Evolutionary conservation across 2,113 vertebrate species (phyloP), one percentile per base, ranked within the genome.

Genomic region (Cryptomyrus ogoouensis): DNA sequence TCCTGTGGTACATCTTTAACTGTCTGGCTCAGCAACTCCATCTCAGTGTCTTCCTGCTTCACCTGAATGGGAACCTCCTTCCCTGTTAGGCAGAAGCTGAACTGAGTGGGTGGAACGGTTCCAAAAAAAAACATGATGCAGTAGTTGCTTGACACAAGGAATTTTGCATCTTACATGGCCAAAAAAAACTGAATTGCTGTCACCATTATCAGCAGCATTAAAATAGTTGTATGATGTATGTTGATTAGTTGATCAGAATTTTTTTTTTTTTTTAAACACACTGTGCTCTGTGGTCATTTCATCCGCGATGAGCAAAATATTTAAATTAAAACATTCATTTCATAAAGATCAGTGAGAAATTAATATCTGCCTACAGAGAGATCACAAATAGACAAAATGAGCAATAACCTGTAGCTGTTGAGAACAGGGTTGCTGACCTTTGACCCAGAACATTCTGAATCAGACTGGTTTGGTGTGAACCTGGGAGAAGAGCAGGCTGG

Each of bases 1-100:
- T 94, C 93, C n/a, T 95, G 94, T 80, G 92, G 91, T 93, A 94
- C 96, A 53, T 94, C 92, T 89, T 94, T 96, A 91, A 97, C 96
- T 89, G 91, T 91, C 90, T 97, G 95, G 70, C 91, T 87, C 13
- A 88, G 7, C 2, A 74, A 92, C 10, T 96, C 94, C 80, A 95
- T 94, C 92, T 97, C 95, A 0, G 90, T 9, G 50, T 7, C 93
- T 84, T 97, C 97, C 88, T 91, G 92, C 93, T 98, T 98, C 91
- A 95, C 86, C 92, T 93, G 90, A 80, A 90, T 93, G 19, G 95
- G 94, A 2, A 91, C 88, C 93, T 96, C 96, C 91, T 96, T 96
- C 91, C 97, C 98, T 98, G 94, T 49, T 94, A 94, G n/a, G 92
- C 89, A 3, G 89, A 62, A 87, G 85, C 85, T 44, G 21, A 8